Percentiles rank a stretch among this genome's conserved stretches.
Conservation (phyloP, 1,140 invertebrate genomes). For the Aphaenogaster ashmeadi region DNA sequence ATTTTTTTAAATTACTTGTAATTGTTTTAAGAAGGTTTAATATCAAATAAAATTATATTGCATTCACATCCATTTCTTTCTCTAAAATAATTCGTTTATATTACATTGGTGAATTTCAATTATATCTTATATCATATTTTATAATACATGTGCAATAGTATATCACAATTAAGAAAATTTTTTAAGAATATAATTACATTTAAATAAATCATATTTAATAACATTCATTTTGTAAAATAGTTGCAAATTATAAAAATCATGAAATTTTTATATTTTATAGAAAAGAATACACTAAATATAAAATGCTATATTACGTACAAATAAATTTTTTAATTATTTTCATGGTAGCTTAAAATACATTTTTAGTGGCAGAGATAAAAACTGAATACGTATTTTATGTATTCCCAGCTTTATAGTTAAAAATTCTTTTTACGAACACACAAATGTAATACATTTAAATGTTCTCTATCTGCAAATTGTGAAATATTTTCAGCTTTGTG, state of each 20-base stretch:
- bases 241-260: background rate
- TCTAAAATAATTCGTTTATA: background rate
- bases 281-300: background rate
- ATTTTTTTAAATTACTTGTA: background rate
- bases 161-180: background rate
- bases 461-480: background rate
- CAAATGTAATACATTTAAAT: background rate
- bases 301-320: background rate
- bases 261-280: background rate
- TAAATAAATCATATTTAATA: slow-evolving; percentile 2
- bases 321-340: slow-evolving; percentile 2
- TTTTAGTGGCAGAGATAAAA: background rate
- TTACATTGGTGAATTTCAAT: background rate
- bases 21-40: background rate
- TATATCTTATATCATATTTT: background rate
- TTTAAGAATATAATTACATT: background rate
- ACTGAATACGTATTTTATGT: slow-evolving; percentile 2
- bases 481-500: slow-evolving; percentile 28
- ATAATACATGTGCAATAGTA: background rate
- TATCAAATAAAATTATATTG: slow-evolving; percentile 6
- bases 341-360: slow-evolving; percentile 10
- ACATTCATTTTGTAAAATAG: slow-evolving; percentile 7
- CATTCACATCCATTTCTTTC: background rate
- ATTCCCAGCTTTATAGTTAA: background rate
- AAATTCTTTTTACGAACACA: background rate